phyloP scores from a whole-genome alignment of 2,113 vertebrate genomes.

The Salvelinus fontinalis region DNA sequence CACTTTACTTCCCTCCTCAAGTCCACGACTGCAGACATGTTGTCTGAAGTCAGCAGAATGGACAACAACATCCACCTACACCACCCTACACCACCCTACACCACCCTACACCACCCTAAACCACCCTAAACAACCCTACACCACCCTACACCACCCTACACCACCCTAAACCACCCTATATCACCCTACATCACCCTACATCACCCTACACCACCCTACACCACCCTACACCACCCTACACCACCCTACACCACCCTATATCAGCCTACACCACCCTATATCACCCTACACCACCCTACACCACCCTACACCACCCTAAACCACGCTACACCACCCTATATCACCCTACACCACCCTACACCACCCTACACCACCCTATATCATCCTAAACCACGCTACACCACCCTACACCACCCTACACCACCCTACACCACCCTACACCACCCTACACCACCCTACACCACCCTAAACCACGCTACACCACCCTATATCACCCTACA shows the following conservation, averaged over 20 bases:
- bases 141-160: background rate
- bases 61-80: background rate
- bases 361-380: too few relatives aligned
- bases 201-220: background rate
- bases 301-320: too few relatives aligned
- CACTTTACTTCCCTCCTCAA: background rate
- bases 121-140: background rate
- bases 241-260: background rate
- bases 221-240: background rate
- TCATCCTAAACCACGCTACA: too few relatives aligned
- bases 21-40: slow-evolving; percentile 36
- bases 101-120: background rate
- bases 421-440: too few relatives aligned
- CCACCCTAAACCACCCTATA: background rate
- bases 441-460: background rate
- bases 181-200: background rate
- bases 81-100: background rate
- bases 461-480: background rate
- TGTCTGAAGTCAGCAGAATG: slow-evolving; percentile 34
- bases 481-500: background rate
- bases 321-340: too few relatives aligned
- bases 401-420: too few relatives aligned
- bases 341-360: too few relatives aligned
- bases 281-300: too few relatives aligned
- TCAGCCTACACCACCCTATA: too few relatives aligned